Percentiles rank a stretch among this genome's conserved stretches.
Conservation (phyloP, 2,113 vertebrate genomes). For the Panthera tigris region DNA sequence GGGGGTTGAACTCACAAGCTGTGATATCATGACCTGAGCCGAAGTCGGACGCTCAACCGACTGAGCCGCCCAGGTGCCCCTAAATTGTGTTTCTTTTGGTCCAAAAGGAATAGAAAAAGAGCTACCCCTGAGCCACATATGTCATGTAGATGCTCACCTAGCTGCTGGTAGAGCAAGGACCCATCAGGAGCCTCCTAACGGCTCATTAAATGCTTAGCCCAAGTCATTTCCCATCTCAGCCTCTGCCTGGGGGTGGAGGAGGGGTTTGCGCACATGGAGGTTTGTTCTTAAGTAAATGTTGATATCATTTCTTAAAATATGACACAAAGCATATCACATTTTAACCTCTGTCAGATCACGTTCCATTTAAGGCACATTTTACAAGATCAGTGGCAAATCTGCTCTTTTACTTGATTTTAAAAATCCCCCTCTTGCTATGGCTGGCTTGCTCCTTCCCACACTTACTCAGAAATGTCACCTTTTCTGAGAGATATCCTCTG, state of each 20-base stretch:
- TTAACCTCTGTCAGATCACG: not conserved
- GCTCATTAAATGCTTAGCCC: not conserved
- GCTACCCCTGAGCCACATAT: not conserved
- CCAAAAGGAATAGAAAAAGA: not conserved
- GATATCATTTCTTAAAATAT: slow-evolving; percentile 13
- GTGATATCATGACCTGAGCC: no score
- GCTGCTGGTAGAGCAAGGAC: not conserved
- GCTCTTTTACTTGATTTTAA: slow-evolving; percentile 13
- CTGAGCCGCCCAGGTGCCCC: no score
- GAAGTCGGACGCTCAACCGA: no score
- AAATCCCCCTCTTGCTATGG: not conserved
- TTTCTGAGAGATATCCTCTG: not conserved
- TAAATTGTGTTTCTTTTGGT: not conserved
- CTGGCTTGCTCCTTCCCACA: not conserved
- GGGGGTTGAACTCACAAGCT: no score
- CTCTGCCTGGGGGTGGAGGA: not conserved
- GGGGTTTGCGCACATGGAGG: not conserved
- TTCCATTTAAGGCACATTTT: slow-evolving; percentile 11
- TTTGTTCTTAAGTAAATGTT: not conserved
- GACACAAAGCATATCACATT: not conserved
- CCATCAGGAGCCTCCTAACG: not conserved
- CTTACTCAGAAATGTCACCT: not conserved
- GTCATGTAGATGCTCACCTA: not conserved
- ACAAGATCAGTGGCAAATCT: not conserved
- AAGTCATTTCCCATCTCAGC: not conserved